Percentiles rank a stretch among this genome's conserved stretches.
Evolutionary conservation across 2,797 vertebrate species (phyloP).

Genomic region (Zalophus californianus): DNA sequence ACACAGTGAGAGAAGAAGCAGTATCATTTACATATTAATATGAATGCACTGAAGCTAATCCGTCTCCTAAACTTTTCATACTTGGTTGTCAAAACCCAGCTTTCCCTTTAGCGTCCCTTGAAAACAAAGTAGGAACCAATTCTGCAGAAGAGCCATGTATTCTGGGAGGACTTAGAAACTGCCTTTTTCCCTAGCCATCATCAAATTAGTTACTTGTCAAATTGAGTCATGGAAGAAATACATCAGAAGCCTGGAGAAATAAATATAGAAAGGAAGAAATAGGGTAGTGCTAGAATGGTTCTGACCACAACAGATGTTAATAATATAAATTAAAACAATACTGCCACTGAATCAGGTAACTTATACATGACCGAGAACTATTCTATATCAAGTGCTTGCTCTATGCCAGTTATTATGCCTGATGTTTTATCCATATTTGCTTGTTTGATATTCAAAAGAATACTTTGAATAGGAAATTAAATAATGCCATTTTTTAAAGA

Average conservation of each 20-base stretch:
- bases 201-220: slow-evolving; percentile 35
- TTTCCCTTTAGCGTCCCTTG: slow-evolving; percentile 2
- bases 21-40: not conserved
- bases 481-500: not conserved
- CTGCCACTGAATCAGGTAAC: not conserved
- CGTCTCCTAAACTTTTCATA: not conserved
- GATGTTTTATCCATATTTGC: not conserved
- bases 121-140: not conserved
- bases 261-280: not conserved
- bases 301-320: not conserved
- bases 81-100: not conserved
- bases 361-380: not conserved
- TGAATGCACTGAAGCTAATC: not conserved
- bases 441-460: not conserved
- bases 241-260: not conserved
- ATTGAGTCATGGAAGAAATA: slow-evolving; percentile 40
- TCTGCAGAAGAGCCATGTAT: not conserved
- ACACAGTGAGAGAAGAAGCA: not conserved
- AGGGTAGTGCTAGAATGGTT: not conserved
- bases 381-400: not conserved
- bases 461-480: not conserved
- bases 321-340: not conserved
- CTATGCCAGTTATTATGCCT: not conserved
- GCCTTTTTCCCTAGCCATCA: not conserved
- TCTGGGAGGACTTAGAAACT: not conserved